phyloP scores from a whole-genome alignment of 2,797 vertebrate species.

The Chelonia mydas region DNA sequence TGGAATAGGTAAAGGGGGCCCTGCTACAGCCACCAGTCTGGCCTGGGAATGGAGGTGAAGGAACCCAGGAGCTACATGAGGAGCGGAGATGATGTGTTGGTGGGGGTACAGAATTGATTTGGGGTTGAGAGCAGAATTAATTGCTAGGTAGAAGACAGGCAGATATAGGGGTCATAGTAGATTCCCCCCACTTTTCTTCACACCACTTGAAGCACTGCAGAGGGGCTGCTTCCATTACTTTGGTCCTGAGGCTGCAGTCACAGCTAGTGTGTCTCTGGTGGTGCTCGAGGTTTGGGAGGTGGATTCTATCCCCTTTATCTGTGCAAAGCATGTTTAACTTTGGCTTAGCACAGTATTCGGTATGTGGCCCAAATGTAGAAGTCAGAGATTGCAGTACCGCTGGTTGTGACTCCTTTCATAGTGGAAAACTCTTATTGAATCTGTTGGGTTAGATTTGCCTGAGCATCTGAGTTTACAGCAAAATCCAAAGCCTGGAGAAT shows the following conservation, averaged over 20 bases:
- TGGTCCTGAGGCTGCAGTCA: background rate
- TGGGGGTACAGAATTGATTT: background rate
- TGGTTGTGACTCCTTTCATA: background rate
- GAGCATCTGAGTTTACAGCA: constrained; percentile 53
- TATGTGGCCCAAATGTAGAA: background rate
- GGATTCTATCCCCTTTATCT: background rate
- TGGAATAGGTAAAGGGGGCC: background rate
- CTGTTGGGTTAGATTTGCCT: background rate
- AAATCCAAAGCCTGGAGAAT: constrained; percentile 62
- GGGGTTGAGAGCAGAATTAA: background rate
- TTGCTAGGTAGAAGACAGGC: background rate
- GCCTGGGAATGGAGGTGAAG: background rate
- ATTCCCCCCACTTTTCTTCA: background rate
- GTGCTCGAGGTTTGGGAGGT: background rate
- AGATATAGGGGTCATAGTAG: background rate
- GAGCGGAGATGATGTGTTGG: background rate
- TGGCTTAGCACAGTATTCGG: background rate
- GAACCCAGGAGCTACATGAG: background rate
- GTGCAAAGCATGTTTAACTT: background rate
- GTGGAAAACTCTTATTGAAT: background rate
- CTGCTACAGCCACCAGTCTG: background rate
- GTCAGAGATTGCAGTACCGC: rapidly evolving
- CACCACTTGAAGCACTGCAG: background rate
- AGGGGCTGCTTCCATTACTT: background rate
- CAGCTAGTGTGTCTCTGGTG: rapidly evolving